Percentiles rank a stretch among this genome's conserved stretches.
Evolutionary conservation across 2,113 vertebrate species (phyloP).

Genomic region (Scopus umbretta): DNA sequence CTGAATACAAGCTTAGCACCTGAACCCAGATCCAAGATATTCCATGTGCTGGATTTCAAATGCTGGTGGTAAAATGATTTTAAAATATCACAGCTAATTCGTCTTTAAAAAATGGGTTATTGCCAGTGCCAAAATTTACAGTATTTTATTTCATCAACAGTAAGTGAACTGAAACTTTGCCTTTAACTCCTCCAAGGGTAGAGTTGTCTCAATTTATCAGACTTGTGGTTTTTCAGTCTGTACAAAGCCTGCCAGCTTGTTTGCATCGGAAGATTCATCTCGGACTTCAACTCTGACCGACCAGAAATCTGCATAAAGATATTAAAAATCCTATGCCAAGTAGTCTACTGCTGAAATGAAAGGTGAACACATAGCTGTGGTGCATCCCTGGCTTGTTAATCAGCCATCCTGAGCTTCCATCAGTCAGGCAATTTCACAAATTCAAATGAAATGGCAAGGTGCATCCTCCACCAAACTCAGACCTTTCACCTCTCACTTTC

Average conservation of each 20-base stretch:
- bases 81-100: background rate
- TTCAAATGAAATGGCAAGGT: background rate
- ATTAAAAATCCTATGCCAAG: background rate
- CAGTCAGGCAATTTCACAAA: background rate
- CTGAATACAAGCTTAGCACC: background rate
- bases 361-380: background rate
- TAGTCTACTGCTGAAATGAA: background rate
- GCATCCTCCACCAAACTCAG: background rate
- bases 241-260: background rate
- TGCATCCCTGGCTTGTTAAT: background rate
- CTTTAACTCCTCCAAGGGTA: background rate
- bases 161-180: background rate
- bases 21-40: background rate
- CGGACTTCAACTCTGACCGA: background rate
- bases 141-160: background rate
- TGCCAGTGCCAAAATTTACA: background rate
- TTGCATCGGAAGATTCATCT: background rate
- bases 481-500: background rate
- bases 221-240: background rate
- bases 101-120: background rate
- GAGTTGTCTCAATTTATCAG: background rate
- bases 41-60: background rate
- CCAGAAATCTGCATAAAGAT: background rate
- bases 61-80: background rate
- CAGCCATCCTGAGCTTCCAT: background rate